These are phyloP conservation scores for Circaetus gallicus DNA, from an alignment of 2,113 vertebrate species.

Conservation along the genomic window DNA sequence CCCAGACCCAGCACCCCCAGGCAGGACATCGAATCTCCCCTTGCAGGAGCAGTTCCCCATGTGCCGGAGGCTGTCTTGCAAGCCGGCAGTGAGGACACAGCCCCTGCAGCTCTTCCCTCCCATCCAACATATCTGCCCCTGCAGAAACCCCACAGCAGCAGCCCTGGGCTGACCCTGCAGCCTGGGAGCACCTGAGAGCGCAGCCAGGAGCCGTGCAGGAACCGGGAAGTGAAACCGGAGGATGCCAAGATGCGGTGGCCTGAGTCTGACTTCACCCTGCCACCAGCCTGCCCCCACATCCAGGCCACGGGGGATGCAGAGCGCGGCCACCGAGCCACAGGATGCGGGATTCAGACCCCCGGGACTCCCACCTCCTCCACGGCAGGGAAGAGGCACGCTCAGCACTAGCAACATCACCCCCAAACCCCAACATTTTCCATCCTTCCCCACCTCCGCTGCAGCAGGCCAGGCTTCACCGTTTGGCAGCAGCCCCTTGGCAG, in stretches of 20 bases:
- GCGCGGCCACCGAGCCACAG: fast-evolving
- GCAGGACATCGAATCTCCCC: neutral
- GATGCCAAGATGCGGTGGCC: neutral
- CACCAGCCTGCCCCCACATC: fast-evolving
- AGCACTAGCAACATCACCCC: neutral
- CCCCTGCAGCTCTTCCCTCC: fast-evolving
- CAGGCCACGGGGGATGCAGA: neutral
- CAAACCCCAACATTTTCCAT: neutral
- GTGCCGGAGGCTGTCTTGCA: neutral
- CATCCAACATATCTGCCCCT: neutral
- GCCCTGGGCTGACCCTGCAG: neutral
- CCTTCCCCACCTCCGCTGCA: neutral
- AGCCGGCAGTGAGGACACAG: neutral
- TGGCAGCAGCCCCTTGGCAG: neutral
- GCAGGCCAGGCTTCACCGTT: neutral
- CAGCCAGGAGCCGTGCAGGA: neutral
- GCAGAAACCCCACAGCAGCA: neutral
- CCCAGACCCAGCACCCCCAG: fast-evolving
- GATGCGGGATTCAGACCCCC: neutral
- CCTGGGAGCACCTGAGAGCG: neutral
- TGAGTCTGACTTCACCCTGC: neutral
- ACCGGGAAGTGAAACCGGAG: neutral
- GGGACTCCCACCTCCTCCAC: neutral
- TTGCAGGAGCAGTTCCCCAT: fast-evolving
- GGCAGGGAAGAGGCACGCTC: fast-evolving